Percentiles rank a stretch among this genome's conserved stretches.
These are phyloP conservation scores for Holacanthella duospinosa DNA, from an alignment of 2,888 invertebrate genomes.

Conservation along the genomic window DNA sequence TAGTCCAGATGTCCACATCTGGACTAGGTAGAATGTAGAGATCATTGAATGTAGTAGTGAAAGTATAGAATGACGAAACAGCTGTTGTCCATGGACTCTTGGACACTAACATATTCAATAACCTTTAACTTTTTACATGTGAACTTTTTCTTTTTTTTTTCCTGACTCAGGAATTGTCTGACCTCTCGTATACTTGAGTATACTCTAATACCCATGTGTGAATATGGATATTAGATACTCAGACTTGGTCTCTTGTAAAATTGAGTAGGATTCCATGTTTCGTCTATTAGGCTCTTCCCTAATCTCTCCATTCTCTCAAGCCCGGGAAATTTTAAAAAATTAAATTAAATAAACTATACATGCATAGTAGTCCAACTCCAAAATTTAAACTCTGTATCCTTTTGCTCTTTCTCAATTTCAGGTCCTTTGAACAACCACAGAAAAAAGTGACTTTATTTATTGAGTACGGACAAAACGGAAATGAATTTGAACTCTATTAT, in stretches of 20 bases:
- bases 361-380: not conserved
- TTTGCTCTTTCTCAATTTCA: no score
- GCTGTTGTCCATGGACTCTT: not conserved
- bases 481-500: not conserved
- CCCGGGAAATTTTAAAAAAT: not conserved
- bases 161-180: not conserved
- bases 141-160: not conserved
- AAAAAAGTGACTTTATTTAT: no score
- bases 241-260: not conserved
- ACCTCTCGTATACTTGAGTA: no score
- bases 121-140: no score
- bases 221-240: not conserved
- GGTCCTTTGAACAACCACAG: no score
- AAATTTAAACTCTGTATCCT: not conserved
- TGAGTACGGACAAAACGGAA: not conserved
- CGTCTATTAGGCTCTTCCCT: not conserved
- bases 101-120: not conserved
- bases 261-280: slow-evolving; percentile 1
- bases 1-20: no score
- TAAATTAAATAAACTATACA: not conserved
- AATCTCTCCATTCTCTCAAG: not conserved
- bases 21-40: no score
- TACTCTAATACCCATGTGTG: not conserved
- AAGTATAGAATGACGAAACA: not conserved
- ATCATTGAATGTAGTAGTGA: no score